Base-by-base conservation (phyloP, 2,888 invertebrate species). In the Seira ritae region DNA sequence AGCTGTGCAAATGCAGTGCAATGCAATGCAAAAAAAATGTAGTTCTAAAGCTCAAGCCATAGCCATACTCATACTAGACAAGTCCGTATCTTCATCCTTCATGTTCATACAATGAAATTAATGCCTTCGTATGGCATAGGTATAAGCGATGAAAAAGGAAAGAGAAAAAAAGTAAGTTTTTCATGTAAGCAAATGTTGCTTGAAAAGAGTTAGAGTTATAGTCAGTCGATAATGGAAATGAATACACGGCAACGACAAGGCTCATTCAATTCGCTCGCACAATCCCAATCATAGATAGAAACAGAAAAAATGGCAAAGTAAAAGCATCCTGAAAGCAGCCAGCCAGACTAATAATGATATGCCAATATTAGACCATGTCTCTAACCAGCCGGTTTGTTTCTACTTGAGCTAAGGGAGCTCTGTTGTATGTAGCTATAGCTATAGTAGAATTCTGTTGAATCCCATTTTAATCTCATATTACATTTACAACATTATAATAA, bases 171-270 rank as follows among this genome's bases (percentile, higher is more conserved):
- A 8, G 50, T 50, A 50, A 50, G 6, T 50, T 31, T 50, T 50
- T n/a, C n/a, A 50, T 50, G 50, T 50, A 50, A 50, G 50, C 50
- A 50, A 50, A 50, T 8, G 50, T 50, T 50, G 50, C 50, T 50
- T 50, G 50, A 50, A n/a, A 50, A 15, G n/a, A n/a, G n/a, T n/a
- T n/a, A n/a, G n/a, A n/a, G n/a, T n/a, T n/a, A n/a, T n/a, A n/a
- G n/a, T n/a, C n/a, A 50, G 50, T 50, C 50, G 50, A 50, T 50
- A 50, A 50, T 50, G 50, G 1, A 50, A 50, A 50, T 50, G 50
- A 50, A 50, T 50, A 50, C 50, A 50, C 50, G 50, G 12, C 31
- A 31, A n/a, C n/a, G n/a, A n/a, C n/a, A n/a, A n/a, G n/a, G n/a
- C 50, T 50, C 50, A 50, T 50, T 50, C 50, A 50, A 42, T 42